Base-by-base conservation (phyloP, 2,888 invertebrate genomes). In the Melangyna quadrimaculata region DNA sequence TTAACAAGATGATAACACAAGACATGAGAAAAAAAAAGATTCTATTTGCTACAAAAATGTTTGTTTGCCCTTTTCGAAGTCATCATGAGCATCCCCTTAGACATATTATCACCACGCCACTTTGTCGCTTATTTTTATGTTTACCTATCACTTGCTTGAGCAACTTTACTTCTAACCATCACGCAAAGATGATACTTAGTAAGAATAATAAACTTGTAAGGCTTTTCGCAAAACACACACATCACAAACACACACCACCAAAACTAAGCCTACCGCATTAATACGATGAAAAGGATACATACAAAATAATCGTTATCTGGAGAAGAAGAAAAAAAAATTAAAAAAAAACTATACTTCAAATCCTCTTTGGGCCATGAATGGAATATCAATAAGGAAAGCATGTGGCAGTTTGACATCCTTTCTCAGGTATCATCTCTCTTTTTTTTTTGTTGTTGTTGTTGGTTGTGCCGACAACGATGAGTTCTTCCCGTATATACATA, bases 331-430 rank as follows among this genome's bases (percentile, higher is more conserved):
- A 37, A 61, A 51, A 65, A 22, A 8, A 35, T 6, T 19, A n/a
- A 40, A 40, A 70, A 70, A 57, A 75, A 65, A 55, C 19, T 22
- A 24, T 1, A 51, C 14, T 24, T 24, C 14, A 12, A 59, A 65
- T 51, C 57, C 51, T 57, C 71, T 32, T 70, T 67, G 59, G 35
- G 27, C 40, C 65, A 59, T 59, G 81, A 77, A 71, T 79, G 74
- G 48, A 55, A 75, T 75, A 80, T 75, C 75, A 80, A 75, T 80
- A 75, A 48, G 73, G 78, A 65, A 74, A 70, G 79, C 70, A 74
- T 63, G 73, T 63, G 78, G 63, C 70, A 80, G 75, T 75, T 75
- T 78, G 78, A 83, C 82, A 79, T 83, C 74, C 79, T 78, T 74
- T 79, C 19, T 78, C 74, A 79, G 83, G 78, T 83, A 74, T 57